Percentiles rank a stretch among this genome's conserved stretches.
These are phyloP conservation scores for Trichomycterus rosablanca DNA, from an alignment of 2,113 vertebrate species.

Conservation along the genomic window DNA sequence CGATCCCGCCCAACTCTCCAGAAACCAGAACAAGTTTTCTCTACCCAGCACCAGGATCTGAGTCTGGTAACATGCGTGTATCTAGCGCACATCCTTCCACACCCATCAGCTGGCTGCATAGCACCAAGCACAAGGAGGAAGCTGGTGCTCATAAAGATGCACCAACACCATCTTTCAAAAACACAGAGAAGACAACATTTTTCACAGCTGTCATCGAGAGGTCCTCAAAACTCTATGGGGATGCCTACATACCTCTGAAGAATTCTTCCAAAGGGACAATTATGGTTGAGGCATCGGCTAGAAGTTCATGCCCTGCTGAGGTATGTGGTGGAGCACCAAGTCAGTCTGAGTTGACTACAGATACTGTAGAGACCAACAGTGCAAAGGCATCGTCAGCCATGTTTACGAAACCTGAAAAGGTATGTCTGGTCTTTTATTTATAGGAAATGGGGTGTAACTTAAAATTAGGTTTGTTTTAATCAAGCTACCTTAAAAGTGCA, in stretches of 20 bases:
- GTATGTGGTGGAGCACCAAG: neutral
- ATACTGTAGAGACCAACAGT: neutral
- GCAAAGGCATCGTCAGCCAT: neutral
- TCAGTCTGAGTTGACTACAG: neutral
- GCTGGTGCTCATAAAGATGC: constrained; percentile 27
- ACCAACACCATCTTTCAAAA: constrained; percentile 25
- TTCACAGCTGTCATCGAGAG: constrained; percentile 50
- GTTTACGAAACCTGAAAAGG: constrained; percentile 37
- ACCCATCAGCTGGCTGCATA: constrained; percentile 19
- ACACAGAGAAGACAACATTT: constrained; percentile 46
- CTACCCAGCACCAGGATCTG: constrained; percentile 16
- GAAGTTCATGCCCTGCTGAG: neutral
- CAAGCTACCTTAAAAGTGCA: no score
- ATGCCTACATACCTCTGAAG: constrained; percentile 24
- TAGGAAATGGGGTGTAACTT: no score
- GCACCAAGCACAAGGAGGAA: constrained; percentile 47
- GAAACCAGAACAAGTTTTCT: constrained; percentile 38
- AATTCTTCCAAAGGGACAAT: constrained; percentile 18
- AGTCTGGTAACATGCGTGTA: constrained; percentile 5
- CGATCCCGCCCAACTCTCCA: neutral
- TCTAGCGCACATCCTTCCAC: constrained; percentile 12
- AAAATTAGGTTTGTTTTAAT: no score
- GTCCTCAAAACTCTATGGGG: constrained; percentile 45
- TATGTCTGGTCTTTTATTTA: constrained; percentile 32
- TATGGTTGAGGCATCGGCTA: constrained; percentile 13